Conservation (phyloP, 2,888 invertebrate species). For the Agrochola lychnidis region DNA sequence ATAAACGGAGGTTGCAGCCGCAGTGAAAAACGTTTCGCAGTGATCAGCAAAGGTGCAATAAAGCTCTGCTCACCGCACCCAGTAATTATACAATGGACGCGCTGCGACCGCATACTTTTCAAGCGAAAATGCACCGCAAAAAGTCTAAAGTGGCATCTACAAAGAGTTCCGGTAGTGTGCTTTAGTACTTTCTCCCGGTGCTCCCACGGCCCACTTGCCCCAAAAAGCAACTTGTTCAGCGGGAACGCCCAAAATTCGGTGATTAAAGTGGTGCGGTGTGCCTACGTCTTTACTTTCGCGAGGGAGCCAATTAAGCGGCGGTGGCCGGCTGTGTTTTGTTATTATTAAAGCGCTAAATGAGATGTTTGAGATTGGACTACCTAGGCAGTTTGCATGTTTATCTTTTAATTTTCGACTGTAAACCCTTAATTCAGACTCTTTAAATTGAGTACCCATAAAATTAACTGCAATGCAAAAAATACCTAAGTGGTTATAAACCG, state of each 20-base stretch:
- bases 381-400: slow-evolving; percentile 43
- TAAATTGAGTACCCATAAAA: background rate
- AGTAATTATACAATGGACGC: slow-evolving; percentile 78
- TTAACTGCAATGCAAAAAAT: slow-evolving; percentile 21
- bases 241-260: slow-evolving; percentile 88
- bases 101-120: slow-evolving; percentile 78
- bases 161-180: slow-evolving; percentile 82
- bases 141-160: slow-evolving; percentile 76
- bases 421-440: background rate
- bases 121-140: slow-evolving; percentile 80
- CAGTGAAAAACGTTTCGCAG: slow-evolving; percentile 44
- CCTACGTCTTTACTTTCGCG: slow-evolving; percentile 83
- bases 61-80: slow-evolving; percentile 75
- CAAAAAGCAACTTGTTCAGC: slow-evolving; percentile 80
- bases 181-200: slow-evolving; percentile 85
- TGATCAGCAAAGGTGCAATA: slow-evolving; percentile 67
- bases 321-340: slow-evolving; percentile 67
- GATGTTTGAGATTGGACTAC: slow-evolving; percentile 61
- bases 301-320: slow-evolving; percentile 80
- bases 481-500: background rate
- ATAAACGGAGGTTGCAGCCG: slow-evolving; percentile 57
- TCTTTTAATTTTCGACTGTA: background rate
- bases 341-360: slow-evolving; percentile 71
- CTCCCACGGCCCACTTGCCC: slow-evolving; percentile 87
- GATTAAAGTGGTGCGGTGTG: slow-evolving; percentile 85